phyloP scores from a whole-genome alignment of 2,797 vertebrate genomes.

The Poeciliopsis presidionis region DNA sequence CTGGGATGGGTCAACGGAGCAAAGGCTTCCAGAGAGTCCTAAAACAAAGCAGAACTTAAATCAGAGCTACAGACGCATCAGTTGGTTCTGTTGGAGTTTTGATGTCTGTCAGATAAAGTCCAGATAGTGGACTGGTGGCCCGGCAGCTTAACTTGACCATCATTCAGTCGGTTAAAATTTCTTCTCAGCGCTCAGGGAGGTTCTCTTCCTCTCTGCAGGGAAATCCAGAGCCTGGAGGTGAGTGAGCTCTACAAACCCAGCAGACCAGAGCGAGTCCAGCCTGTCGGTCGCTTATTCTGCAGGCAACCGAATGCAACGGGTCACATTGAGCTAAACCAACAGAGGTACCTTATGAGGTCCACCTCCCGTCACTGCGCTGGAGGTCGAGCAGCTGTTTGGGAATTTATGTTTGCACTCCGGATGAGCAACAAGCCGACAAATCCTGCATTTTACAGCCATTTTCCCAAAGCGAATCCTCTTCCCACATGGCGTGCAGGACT shows the following conservation, averaged over 20 bases:
- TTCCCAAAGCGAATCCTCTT: constrained; percentile 88
- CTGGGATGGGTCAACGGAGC: constrained; percentile 46
- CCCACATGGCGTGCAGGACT: constrained; percentile 79
- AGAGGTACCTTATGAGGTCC: constrained; percentile 8
- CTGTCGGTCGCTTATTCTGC: not conserved
- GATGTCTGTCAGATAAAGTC: not conserved
- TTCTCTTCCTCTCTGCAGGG: not conserved
- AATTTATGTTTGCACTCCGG: constrained; percentile 78
- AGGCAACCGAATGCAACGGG: not conserved
- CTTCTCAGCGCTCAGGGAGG: not conserved
- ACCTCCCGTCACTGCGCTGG: not conserved
- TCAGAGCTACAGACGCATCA: not conserved
- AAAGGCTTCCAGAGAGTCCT: constrained; percentile 58
- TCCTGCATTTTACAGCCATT: constrained; percentile 83
- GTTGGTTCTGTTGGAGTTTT: not conserved
- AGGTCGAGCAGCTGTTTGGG: not conserved
- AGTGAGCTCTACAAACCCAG: not conserved
- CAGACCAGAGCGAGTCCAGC: not conserved
- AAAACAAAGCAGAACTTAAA: not conserved
- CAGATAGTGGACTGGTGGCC: not conserved
- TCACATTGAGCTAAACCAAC: not conserved
- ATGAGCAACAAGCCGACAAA: constrained; percentile 82
- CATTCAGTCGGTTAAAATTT: not conserved
- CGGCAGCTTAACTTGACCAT: not conserved
- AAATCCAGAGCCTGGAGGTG: not conserved